Conservation (phyloP, 2,113 vertebrate species). For the Siniperca knerii region DNA sequence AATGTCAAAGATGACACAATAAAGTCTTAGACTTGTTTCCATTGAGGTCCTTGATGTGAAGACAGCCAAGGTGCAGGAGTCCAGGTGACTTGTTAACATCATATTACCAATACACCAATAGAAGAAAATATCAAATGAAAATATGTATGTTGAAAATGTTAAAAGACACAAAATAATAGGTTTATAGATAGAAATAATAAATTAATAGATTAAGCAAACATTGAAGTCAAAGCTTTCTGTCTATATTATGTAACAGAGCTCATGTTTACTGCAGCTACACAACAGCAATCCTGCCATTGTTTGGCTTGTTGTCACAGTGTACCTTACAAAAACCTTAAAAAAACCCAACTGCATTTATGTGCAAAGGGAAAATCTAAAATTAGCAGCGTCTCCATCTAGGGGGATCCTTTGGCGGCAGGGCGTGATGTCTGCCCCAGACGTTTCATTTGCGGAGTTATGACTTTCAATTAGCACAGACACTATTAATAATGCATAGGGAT, state of each 20-base stretch:
- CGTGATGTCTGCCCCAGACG: constrained; percentile 57
- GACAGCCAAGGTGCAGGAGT: background rate
- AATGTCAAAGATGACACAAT: background rate
- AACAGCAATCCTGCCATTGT: background rate
- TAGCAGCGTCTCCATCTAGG: constrained; percentile 17
- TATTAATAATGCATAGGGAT: constrained; percentile 79
- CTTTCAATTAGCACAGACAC: constrained; percentile 76
- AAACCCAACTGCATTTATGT: background rate
- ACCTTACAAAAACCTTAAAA: background rate
- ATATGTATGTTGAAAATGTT: background rate
- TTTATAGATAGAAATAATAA: background rate
- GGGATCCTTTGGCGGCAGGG: constrained; percentile 12
- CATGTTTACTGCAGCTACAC: constrained; percentile 7
- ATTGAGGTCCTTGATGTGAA: background rate
- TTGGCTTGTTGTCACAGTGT: background rate
- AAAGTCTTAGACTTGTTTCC: background rate
- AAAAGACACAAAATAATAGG: background rate
- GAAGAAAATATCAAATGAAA: background rate
- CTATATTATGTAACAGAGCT: background rate
- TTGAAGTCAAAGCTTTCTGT: background rate
- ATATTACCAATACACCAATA: background rate
- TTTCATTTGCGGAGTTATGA: constrained; percentile 77
- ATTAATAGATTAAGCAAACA: background rate
- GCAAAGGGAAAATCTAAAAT: constrained; percentile 43
- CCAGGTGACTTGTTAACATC: background rate